Base-by-base conservation (phyloP, 1,140 invertebrate genomes). In the Drosophila varians region DNA sequence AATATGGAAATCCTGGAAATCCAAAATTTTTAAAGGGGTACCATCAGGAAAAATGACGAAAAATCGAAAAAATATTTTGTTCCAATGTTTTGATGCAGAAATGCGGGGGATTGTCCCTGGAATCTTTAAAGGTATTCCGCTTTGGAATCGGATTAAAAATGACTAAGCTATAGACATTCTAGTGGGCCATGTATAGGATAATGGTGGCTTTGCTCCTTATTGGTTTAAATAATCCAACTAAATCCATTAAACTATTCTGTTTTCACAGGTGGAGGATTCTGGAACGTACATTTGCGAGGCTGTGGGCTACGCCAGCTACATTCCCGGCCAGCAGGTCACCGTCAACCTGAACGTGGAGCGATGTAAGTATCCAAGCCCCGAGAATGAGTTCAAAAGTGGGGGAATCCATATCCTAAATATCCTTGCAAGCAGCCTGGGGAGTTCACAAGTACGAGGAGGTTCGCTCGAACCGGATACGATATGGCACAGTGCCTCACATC, bases 211-310 rank as follows among this genome's bases (percentile, higher is more conserved):
- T n/a, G n/a, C n/a, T n/a, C n/a, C n/a, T n/a, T n/a, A n/a, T n/a
- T n/a, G n/a, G n/a, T n/a, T n/a, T n/a, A n/a, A n/a, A n/a, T n/a
- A n/a, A n/a, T n/a, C n/a, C n/a, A n/a, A n/a, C n/a, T n/a, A n/a
- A n/a, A n/a, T n/a, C n/a, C n/a, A n/a, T 25, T 2, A 47, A 19
- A 75, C 69, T 3, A 11, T 21, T 16, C 1, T 38, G 1, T 4
- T 0, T 25, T 5, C 16, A 3, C 12, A 95, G 93, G 57, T 95
- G 0, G 93, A 95, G 26, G 95, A 98, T 68, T 92, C 93, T 21
- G 97, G 97, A 28, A 93, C 93, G 0, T 98, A 98, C 90, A 93
- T 96, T 46, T 98, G 97, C 91, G 94, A 96, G 91, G 96, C 96
- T 3, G 90, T 94, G 14, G 93, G 93, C 14, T 95, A 94, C 79